phyloP scores from a whole-genome alignment of 1,140 invertebrate species.

The Drosophila bocqueti region DNA sequence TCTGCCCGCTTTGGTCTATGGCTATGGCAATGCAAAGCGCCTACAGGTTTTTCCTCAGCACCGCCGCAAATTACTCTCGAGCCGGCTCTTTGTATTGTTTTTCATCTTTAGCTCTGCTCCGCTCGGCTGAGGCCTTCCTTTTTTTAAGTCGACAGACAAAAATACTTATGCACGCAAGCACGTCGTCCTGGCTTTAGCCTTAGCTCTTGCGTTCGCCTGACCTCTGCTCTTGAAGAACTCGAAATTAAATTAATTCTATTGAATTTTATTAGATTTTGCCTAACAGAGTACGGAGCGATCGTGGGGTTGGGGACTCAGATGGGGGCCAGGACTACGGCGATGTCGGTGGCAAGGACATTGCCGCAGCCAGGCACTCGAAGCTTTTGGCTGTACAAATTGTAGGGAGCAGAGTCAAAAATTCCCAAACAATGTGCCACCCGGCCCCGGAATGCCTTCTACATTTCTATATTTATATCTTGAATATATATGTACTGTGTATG shows the following conservation, averaged over 20 bases:
- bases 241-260: conserved; percentile 82
- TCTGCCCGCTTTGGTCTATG: conserved; percentile 39
- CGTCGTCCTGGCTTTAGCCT: conserved; percentile 44
- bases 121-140: not conserved
- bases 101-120: conserved; percentile 26
- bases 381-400: conserved; percentile 34
- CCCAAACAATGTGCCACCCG: conserved; percentile 24
- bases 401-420: conserved; percentile 41
- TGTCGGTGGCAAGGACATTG: conserved; percentile 45
- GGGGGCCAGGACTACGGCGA: conserved; percentile 29
- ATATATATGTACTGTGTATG: conserved; percentile 10
- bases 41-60: conserved; percentile 66
- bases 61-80: conserved; percentile 71
- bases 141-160: conserved; percentile 28
- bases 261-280: conserved; percentile 78
- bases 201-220: conserved; percentile 16
- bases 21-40: conserved; percentile 55
- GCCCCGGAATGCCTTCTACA: conserved; percentile 40
- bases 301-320: not conserved
- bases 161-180: conserved; percentile 61
- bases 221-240: conserved; percentile 66
- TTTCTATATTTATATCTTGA: conserved; percentile 31
- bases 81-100: conserved; percentile 59
- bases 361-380: conserved; percentile 37
- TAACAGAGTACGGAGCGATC: conserved; percentile 45